Base-by-base conservation (phyloP, 2,888 invertebrate genomes). In the Biston betularia region DNA sequence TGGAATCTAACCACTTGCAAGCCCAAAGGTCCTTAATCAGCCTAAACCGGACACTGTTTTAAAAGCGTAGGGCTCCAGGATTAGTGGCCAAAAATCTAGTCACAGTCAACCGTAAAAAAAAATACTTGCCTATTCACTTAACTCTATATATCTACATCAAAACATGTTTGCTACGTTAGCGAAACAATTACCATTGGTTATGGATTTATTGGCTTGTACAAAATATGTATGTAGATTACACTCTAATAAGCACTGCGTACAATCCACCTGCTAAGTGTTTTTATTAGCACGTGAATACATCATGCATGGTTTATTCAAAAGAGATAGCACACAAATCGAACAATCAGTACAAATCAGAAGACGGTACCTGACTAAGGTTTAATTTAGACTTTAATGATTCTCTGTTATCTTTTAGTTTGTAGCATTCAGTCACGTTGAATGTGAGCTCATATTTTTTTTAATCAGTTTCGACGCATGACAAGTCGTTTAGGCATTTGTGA, bases 391-490 rank as follows among this genome's bases (percentile, higher is more conserved):
- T 7, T 35, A 0, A 50, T 50, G 9, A 50, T 34, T 50, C 53
- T 2, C 15, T 50, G 7, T 42, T 55, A 53, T 53, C 53, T 53
- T 6, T 14, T 11, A 42, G 34, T 42, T 33, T 24, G 15, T 15
- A 15, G 42, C 54, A 55, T 55, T 55, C 54, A 55, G 33, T 55
- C 54, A 55, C 54, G 54, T 55, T 42, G 42, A 12, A n/a, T 42
- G 9, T 55, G 54, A 44, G 34, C 50, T 50, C 50, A 50, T 50
- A 7, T n/a, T 46, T 10, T n/a, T 34, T 10, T 33, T 46, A 46
- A 50, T n/a, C 50, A 8, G n/a, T 34, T 2, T 34, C 4, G n/a
- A 12, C 10, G 8, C 34, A 34, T 34, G 50, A 50, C 49, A 49
- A 34, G 15, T 9, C 33, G 11, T 50, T 50, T 0, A 35, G 8